A percentile compares a stretch with the other conserved stretches of the same genome.
Evolutionary conservation across 2,113 vertebrate species (phyloP).

Genomic region (Cololabis saira): DNA sequence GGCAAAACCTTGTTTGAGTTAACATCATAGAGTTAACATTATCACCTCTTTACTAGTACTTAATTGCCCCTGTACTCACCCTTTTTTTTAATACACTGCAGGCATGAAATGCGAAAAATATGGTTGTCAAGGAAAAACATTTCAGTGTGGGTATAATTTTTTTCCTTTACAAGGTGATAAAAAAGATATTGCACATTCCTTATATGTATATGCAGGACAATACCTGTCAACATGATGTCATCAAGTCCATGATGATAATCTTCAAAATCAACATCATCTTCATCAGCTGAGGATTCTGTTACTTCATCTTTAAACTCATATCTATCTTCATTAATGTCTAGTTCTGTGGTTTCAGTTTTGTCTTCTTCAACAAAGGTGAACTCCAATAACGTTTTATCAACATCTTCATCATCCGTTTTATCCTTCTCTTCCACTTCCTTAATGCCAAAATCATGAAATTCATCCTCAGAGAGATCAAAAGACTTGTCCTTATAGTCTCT

Average conservation of each 20-base stretch:
- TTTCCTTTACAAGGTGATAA: too few species aligned
- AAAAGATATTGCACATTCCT: too few species aligned
- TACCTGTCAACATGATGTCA: constrained; percentile 49
- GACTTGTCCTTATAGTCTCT: constrained; percentile 13
- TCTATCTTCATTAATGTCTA: constrained; percentile 11
- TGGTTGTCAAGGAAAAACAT: too few species aligned
- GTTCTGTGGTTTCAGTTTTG: not conserved
- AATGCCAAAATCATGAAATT: constrained; percentile 8
- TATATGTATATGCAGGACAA: too few species aligned
- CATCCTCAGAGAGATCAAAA: constrained; percentile 28
- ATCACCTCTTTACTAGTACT: too few species aligned
- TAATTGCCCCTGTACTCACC: too few species aligned
- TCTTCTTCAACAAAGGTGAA: constrained; percentile 22
- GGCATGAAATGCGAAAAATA: too few species aligned
- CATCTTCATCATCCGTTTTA: constrained; percentile 39
- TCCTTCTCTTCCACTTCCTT: constrained; percentile 23
- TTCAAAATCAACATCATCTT: constrained; percentile 17
- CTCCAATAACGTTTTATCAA: constrained; percentile 39
- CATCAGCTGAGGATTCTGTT: constrained; percentile 5
- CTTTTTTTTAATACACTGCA: too few species aligned
- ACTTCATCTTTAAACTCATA: constrained; percentile 11
- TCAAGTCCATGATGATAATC: constrained; percentile 33
- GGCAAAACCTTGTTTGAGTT: too few species aligned
- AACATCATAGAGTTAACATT: too few species aligned
- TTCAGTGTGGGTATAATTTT: too few species aligned